Percentiles rank a stretch among this genome's conserved stretches.
Conservation (phyloP, 1,140 invertebrate species). For the Lordiphosa stackelbergi region DNA sequence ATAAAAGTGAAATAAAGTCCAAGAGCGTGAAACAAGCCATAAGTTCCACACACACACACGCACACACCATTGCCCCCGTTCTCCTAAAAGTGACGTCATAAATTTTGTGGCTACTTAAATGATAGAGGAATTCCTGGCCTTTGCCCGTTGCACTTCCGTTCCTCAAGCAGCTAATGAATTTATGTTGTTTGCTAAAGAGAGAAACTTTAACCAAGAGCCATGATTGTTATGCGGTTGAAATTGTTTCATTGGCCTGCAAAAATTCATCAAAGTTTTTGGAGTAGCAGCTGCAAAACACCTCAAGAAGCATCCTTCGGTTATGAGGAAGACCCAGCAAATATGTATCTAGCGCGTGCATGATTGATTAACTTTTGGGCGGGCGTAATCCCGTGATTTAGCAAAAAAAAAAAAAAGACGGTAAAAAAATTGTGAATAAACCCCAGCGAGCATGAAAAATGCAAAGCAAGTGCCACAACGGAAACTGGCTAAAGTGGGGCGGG, state of each 20-base stretch:
- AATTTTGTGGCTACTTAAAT: constrained; percentile 62
- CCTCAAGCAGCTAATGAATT: constrained; percentile 63
- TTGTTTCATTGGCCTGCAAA: constrained; percentile 56
- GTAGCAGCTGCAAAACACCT: constrained; percentile 56
- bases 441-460: constrained; percentile 28
- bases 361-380: constrained; percentile 62
- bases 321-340: constrained; percentile 31
- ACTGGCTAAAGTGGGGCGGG: not conserved
- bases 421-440: constrained; percentile 26
- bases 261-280: constrained; percentile 59
- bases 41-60: constrained; percentile 11
- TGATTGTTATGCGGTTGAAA: constrained; percentile 40
- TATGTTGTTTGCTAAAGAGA: constrained; percentile 38
- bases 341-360: constrained; percentile 52
- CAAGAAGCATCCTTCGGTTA: constrained; percentile 42
- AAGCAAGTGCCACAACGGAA: constrained; percentile 27
- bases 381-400: constrained; percentile 57
- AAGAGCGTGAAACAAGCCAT: constrained; percentile 20
- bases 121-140: constrained; percentile 2
- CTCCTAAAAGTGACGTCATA: constrained; percentile 67
- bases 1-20: constrained; percentile 17
- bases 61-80: constrained; percentile 26
- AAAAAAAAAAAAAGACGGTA: constrained; percentile 17
- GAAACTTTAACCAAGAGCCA: constrained; percentile 34
- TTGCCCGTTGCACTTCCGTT: constrained; percentile 23